Evolutionary conservation across 1,140 invertebrate species (phyloP).

Genomic region (Antheraea mylitta): DNA sequence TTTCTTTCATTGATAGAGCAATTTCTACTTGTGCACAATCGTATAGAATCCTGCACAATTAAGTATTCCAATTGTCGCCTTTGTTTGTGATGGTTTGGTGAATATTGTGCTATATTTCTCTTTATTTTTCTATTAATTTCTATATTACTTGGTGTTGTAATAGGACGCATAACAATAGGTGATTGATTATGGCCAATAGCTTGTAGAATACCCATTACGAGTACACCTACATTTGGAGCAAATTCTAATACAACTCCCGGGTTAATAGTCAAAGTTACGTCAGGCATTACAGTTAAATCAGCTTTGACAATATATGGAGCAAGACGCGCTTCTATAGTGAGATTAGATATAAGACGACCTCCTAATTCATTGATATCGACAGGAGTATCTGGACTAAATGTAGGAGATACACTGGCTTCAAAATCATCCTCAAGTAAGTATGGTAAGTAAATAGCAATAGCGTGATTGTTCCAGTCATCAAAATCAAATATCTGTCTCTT

Average conservation of each 20-base stretch:
- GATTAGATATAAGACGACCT: slow-evolving; percentile 88
- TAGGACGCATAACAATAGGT: slow-evolving; percentile 92
- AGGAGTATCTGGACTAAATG: slow-evolving; percentile 78
- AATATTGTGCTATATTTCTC: slow-evolving; percentile 54
- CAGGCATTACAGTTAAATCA: slow-evolving; percentile 98
- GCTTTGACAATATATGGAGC: slow-evolving; percentile 91
- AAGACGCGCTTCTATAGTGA: slow-evolving; percentile 83
- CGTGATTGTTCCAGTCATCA: slow-evolving; percentile 99
- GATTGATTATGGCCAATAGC: slow-evolving; percentile 89
- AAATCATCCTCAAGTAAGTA: slow-evolving; percentile 89
- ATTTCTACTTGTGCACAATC: slow-evolving; percentile 87
- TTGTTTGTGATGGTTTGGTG: slow-evolving; percentile 48
- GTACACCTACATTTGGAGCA: slow-evolving; percentile 96
- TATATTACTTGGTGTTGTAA: slow-evolving; percentile 59
- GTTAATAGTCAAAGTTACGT: slow-evolving; percentile 90
- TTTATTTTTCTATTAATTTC: slow-evolving; percentile 69
- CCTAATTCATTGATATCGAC: slow-evolving; percentile 87
- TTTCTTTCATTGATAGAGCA: slow-evolving; percentile 80
- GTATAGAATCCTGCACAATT: slow-evolving; percentile 80
- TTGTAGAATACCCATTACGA: slow-evolving; percentile 95
- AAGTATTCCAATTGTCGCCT: slow-evolving; percentile 77
- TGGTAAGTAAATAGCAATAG: slow-evolving; percentile 93
- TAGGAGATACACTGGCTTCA: slow-evolving; percentile 86
- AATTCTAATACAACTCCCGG: slow-evolving; percentile 97
- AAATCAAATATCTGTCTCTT: slow-evolving; percentile 97